Percentiles rank a stretch among this genome's conserved stretches.
Conservation (phyloP, 2,888 invertebrate genomes). For the Seira musarum region DNA sequence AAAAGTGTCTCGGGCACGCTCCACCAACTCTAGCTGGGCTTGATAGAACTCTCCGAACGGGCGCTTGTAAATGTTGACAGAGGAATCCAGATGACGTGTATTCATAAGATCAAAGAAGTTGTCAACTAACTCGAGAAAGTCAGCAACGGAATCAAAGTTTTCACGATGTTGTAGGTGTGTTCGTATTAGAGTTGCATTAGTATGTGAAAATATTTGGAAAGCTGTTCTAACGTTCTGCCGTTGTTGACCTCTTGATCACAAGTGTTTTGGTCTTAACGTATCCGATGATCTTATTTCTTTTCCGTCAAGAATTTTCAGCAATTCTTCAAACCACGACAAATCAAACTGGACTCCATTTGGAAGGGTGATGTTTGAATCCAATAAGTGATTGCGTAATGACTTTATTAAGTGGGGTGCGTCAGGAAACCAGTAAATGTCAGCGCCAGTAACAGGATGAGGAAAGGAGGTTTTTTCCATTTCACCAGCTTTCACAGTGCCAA, state of each 20-base stretch:
- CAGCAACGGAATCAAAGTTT: background rate
- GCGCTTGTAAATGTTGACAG: background rate
- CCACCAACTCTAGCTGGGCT: constrained; percentile 4
- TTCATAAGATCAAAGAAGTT: constrained; percentile 24
- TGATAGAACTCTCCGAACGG: constrained; percentile 1
- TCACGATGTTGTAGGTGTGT: background rate
- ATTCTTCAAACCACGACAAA: constrained; percentile 5
- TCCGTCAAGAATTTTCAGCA: background rate
- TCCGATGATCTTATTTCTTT: background rate
- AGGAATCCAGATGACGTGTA: background rate
- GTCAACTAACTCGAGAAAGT: constrained; percentile 22
- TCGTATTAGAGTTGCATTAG: constrained; percentile 9
- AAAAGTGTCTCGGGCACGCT: background rate
- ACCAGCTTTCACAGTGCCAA: constrained; percentile 1
- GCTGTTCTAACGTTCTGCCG: constrained; percentile 29
- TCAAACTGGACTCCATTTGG: constrained; percentile 4
- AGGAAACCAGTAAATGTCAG: background rate
- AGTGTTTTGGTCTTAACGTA: background rate
- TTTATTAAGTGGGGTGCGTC: constrained; percentile 35
- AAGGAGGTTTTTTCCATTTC: background rate
- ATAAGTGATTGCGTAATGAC: background rate
- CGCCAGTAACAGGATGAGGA: background rate
- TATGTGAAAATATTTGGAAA: constrained; percentile 16
- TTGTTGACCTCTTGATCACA: constrained; percentile 3
- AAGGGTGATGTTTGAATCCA: constrained; percentile 16